These are phyloP conservation scores for Tromatobia lineatoria DNA, from an alignment of 2,888 invertebrate species.

Conservation along the genomic window DNA sequence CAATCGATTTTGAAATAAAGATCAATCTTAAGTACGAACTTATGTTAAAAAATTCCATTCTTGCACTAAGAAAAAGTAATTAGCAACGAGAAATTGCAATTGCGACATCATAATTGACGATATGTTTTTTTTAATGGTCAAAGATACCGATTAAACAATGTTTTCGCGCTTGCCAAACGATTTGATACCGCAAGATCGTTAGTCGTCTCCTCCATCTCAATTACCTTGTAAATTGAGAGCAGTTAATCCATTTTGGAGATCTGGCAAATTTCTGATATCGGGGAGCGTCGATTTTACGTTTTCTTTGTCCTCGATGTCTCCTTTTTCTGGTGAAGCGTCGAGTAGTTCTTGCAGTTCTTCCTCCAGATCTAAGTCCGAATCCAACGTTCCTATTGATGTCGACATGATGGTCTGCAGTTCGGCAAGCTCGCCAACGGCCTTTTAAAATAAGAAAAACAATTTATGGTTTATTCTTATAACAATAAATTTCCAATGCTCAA, in stretches of 20 bases:
- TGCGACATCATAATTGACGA: neutral
- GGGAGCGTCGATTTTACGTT: conserved; percentile 58
- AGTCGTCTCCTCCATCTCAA: neutral
- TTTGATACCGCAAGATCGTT: neutral
- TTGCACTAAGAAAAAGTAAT: neutral
- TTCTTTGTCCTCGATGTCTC: neutral
- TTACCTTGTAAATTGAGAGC: conserved; percentile 78
- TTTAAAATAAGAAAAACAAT: conserved; percentile 64
- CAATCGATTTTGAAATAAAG: no score
- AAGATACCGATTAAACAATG: neutral
- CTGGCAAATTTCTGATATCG: conserved; percentile 71
- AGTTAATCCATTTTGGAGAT: conserved; percentile 73
- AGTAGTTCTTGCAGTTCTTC: conserved; percentile 89
- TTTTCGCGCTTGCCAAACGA: neutral
- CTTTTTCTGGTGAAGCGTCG: conserved; percentile 37
- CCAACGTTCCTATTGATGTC: conserved; percentile 85
- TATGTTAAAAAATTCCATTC: no score
- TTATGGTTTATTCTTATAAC: conserved; percentile 29
- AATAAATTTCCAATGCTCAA: neutral
- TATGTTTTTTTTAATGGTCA: neutral
- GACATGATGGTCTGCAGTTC: conserved; percentile 87
- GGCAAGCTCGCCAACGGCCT: conserved; percentile 88
- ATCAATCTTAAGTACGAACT: no score
- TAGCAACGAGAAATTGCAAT: neutral
- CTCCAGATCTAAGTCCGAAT: conserved; percentile 89